phyloP scores from a whole-genome alignment of 2,797 vertebrate species.

The Betta splendens region DNA sequence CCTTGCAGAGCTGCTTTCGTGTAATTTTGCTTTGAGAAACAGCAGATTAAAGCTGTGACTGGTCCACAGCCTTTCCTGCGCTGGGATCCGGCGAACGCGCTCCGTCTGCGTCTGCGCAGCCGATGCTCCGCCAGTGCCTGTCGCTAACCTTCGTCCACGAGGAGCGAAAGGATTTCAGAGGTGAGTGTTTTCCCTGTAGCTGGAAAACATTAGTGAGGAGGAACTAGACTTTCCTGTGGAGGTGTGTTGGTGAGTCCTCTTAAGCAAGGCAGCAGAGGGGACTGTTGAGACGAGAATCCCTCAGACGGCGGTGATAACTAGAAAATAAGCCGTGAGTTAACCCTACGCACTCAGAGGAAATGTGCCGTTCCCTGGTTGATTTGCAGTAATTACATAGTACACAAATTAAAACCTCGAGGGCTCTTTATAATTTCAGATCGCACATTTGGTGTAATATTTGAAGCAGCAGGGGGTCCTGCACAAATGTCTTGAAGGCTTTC shows the following conservation, averaged over 20 bases:
- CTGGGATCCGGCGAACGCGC: neutral
- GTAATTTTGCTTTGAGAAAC: constrained; percentile 1
- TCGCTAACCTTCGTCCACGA: constrained; percentile 2
- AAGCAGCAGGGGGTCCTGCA: constrained; percentile 9
- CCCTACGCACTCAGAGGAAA: constrained; percentile 1
- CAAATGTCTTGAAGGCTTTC: constrained; percentile 36
- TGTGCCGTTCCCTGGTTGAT: constrained; percentile 29
- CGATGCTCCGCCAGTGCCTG: neutral
- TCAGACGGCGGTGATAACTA: neutral
- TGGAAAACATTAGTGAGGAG: constrained; percentile 46
- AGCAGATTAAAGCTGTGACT: neutral
- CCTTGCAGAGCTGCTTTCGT: neutral
- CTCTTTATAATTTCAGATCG: constrained; percentile 46
- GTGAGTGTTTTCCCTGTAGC: constrained; percentile 10
- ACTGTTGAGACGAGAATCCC: neutral
- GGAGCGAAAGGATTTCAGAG: constrained; percentile 28
- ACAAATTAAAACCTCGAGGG: constrained; percentile 48
- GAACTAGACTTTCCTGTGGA: constrained; percentile 34
- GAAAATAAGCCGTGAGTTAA: constrained; percentile 3
- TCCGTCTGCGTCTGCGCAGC: neutral
- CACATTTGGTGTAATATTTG: constrained; percentile 44
- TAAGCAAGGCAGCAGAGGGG: constrained; percentile 7
- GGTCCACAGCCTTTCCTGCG: neutral
- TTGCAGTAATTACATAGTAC: constrained; percentile 45
- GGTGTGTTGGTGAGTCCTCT: constrained; percentile 5